phyloP scores from a whole-genome alignment of 2,113 vertebrate species.

The Dinomys branickii region DNA sequence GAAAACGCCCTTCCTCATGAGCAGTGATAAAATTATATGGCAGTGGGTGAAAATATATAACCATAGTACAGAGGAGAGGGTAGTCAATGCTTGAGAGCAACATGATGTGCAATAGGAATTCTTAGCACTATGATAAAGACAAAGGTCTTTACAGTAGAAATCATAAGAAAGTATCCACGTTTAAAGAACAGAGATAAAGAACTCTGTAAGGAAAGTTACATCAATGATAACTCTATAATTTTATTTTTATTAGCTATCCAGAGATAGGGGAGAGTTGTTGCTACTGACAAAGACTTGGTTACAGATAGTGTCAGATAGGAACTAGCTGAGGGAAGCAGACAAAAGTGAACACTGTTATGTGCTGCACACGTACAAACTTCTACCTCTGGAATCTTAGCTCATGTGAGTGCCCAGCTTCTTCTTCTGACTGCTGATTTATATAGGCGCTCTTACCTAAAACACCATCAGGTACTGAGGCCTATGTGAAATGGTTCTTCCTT shows the following conservation, averaged over 20 bases:
- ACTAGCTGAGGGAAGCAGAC: not conserved
- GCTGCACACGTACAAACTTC: not conserved
- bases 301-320: not conserved
- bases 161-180: not conserved
- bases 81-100: not conserved
- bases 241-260: not conserved
- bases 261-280: not conserved
- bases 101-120: not conserved
- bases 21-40: not conserved
- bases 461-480: slow-evolving; percentile 18
- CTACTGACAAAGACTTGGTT: not conserved
- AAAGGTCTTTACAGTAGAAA: not conserved
- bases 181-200: not conserved
- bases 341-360: not conserved
- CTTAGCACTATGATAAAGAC: not conserved
- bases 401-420: not conserved
- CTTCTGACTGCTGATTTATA: slow-evolving; percentile 9
- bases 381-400: slow-evolving; percentile 27
- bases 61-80: not conserved
- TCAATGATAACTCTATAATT: not conserved
- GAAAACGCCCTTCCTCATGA: not conserved
- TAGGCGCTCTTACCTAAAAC: not conserved
- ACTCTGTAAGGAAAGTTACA: not conserved
- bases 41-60: not conserved
- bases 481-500: slow-evolving; percentile 27